A percentile compares a stretch with the other conserved stretches of the same genome.
These are phyloP conservation scores for Orchesellides sinensis DNA, from an alignment of 2,888 invertebrate species.

Conservation along the genomic window DNA sequence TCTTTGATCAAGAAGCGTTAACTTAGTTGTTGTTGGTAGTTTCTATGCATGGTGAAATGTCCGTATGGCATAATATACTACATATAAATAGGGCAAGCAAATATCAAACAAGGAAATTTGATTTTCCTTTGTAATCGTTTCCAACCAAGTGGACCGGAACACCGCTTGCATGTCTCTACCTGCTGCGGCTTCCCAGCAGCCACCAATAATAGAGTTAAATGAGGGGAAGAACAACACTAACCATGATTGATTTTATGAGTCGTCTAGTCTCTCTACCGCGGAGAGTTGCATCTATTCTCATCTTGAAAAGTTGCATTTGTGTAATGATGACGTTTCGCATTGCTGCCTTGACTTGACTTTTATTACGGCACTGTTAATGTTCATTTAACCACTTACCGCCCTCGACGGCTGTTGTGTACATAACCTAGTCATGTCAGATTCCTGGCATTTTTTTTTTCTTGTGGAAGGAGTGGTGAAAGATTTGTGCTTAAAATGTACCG, in stretches of 20 bases:
- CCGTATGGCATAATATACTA: not conserved
- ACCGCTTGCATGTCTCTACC: not conserved
- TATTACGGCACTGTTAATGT: not conserved
- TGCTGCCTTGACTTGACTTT: not conserved
- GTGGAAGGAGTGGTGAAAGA: conserved; percentile 22
- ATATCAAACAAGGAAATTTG: too few relatives aligned
- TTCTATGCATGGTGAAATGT: not conserved
- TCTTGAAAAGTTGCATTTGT: not conserved
- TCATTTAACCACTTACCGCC: not conserved
- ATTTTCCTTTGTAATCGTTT: too few relatives aligned
- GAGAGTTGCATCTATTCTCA: not conserved
- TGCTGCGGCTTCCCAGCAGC: not conserved
- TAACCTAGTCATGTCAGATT: conserved; percentile 9
- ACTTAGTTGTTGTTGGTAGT: not conserved
- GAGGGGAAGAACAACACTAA: too few relatives aligned
- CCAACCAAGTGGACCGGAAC: not conserved
- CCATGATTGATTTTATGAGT: too few relatives aligned
- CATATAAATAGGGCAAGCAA: too few relatives aligned
- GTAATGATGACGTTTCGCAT: not conserved
- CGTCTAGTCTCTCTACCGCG: too few relatives aligned
- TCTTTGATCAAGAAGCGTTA: too few relatives aligned
- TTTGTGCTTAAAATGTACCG: conserved; percentile 41
- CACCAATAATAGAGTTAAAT: too few relatives aligned
- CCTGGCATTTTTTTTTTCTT: not conserved
- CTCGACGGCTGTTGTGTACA: too few relatives aligned